phyloP scores from a whole-genome alignment of 2,888 invertebrate species.

The Merodon equestris region DNA sequence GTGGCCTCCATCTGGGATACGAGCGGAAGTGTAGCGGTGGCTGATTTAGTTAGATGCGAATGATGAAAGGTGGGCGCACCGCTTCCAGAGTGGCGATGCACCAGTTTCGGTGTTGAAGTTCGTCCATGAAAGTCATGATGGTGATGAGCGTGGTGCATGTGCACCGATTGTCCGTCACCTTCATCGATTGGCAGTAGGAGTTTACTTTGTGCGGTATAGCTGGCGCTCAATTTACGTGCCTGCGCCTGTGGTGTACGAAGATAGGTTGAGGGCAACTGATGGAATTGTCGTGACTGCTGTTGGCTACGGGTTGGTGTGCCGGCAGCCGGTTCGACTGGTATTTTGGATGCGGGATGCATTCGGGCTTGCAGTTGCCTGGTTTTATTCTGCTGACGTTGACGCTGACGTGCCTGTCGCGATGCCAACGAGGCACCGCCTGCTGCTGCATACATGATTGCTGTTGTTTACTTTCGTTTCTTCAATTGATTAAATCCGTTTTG shows the following conservation, averaged over 20 bases:
- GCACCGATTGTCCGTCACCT: conserved; percentile 76
- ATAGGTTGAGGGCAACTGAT: conserved; percentile 80
- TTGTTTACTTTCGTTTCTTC: too few relatives aligned
- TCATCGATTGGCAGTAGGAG: conserved; percentile 79
- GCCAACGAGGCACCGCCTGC: conserved; percentile 93
- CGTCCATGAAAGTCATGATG: conserved; percentile 73
- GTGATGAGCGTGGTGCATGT: conserved; percentile 72
- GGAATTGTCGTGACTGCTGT: conserved; percentile 80
- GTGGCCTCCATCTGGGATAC: conserved; percentile 77
- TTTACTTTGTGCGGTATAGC: conserved; percentile 78
- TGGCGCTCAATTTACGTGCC: conserved; percentile 78
- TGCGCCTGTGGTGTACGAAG: conserved; percentile 77
- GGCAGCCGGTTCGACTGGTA: conserved; percentile 72
- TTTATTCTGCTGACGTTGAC: conserved; percentile 81
- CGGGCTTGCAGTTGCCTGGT: conserved; percentile 80
- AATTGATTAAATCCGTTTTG: too few relatives aligned
- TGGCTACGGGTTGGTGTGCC: conserved; percentile 75
- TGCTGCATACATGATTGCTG: conserved; percentile 87
- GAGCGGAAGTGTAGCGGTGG: conserved; percentile 78
- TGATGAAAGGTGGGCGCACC: conserved; percentile 74
- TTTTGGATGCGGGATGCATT: conserved; percentile 79
- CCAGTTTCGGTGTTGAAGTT: conserved; percentile 74
- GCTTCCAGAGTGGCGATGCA: conserved; percentile 77
- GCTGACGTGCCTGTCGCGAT: conserved; percentile 87
- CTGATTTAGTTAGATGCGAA: conserved; percentile 77